These are phyloP conservation scores for Lepidonotus clava DNA, from an alignment of 2,888 invertebrate genomes.

Conservation along the genomic window DNA sequence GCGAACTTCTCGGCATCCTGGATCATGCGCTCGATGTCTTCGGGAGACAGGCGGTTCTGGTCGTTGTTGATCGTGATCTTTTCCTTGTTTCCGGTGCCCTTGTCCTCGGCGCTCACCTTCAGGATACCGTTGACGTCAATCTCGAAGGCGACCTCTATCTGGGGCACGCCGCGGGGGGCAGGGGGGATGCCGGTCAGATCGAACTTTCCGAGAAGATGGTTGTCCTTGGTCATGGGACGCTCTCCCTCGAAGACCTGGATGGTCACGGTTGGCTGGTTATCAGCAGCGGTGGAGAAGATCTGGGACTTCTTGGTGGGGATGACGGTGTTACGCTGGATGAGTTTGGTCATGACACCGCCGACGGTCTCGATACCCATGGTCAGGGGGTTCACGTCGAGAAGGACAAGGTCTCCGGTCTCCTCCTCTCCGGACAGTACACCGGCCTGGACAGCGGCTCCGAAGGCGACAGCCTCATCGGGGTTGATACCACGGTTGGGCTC, in stretches of 20 bases:
- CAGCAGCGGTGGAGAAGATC: constrained; percentile 99
- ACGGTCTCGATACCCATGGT: constrained; percentile 99
- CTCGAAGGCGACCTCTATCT: constrained; percentile 82
- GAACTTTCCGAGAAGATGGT: constrained; percentile 98
- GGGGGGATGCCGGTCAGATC: constrained; percentile 98
- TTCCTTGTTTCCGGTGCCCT: constrained; percentile 98
- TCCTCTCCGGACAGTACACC: constrained; percentile 98
- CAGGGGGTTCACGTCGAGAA: constrained; percentile 98
- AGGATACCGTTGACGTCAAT: constrained; percentile 82
- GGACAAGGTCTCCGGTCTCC: constrained; percentile 95
- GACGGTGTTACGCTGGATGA: constrained; percentile 98
- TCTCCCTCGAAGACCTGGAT: constrained; percentile 98
- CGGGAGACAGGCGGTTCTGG: constrained; percentile 96
- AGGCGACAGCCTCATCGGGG: constrained; percentile 99
- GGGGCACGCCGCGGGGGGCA: constrained; percentile 82
- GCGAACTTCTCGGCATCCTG: constrained; percentile 99
- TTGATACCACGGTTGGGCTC: constrained; percentile 99
- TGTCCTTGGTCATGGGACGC: constrained; percentile 99
- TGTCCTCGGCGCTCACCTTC: constrained; percentile 95
- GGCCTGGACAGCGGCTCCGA: constrained; percentile 98
- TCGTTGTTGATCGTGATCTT: constrained; percentile 99
- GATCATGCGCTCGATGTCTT: constrained; percentile 99
- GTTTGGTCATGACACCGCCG: constrained; percentile 99
- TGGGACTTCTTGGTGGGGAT: constrained; percentile 99
- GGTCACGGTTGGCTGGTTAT: constrained; percentile 99